Evolutionary conservation across 2,797 vertebrate species (phyloP), one percentile per base, ranked within the genome.

Genomic region (Tauraco hartlaubi): DNA sequence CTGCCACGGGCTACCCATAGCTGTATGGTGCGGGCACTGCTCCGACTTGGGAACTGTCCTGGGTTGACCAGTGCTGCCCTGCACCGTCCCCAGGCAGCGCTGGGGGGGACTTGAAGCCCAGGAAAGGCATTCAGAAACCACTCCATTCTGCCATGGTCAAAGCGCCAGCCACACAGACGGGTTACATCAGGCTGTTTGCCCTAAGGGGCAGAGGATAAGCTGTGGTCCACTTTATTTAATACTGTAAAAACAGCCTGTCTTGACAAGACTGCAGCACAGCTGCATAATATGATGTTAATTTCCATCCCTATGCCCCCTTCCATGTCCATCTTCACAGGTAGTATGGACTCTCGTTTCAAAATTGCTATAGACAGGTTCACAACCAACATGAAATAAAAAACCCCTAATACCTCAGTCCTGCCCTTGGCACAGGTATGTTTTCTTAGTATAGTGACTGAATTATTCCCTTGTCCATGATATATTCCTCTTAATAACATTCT

Each of bases 131-230:
- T 68, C 12, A 11, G 28, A 55, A 9, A 6, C 15, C 28, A 31
- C 13, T 0, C 0, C n/a, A 7, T 63, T 74, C 55, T 85, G 39
- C 0, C 0, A 11, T 1, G 6, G 16, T 55, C 55, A 46, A 62
- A 37, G 51, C 28, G 8, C 26, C 66, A 81, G 5, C 29, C 16
- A 20, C 7, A 14, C 23, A 75, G 37, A 69, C 16, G 62, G 37
- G 55, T 79, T 54, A 22, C 0, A 0, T 75, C n/a, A 68, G 41
- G 7, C 10, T 59, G 12, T 71, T 88, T 71, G 31, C 17, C 25
- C 14, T 49, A 63, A 63, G 31, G 12, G 59, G 7, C 35, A 63
- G 31, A 93, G 14, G 44, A 17, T 28, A 64, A 66, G 7, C 25
- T 59, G 16, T 56, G 31, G 3, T 14, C 12, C 39, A 31, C 15